Conservation (phyloP, 1,140 invertebrate genomes). For the Heliothis virescens region DNA sequence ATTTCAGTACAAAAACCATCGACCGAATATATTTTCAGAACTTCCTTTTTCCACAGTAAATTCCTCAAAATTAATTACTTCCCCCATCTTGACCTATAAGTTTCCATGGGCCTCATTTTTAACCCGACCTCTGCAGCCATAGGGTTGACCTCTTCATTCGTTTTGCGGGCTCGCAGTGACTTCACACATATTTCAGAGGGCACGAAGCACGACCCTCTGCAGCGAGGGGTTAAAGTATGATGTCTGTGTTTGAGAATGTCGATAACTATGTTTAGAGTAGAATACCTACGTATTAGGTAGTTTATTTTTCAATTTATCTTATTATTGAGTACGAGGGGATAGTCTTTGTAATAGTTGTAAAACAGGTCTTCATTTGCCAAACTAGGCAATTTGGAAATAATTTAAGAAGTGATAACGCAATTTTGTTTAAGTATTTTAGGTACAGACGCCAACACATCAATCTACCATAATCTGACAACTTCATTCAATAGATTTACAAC, state of each 20-base stretch:
- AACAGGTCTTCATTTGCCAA: too few relatives aligned
- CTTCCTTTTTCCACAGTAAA: not conserved
- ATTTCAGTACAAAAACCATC: too few relatives aligned
- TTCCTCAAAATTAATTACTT: slow-evolving; percentile 6
- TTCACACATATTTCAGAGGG: slow-evolving; percentile 34
- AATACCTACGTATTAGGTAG: too few relatives aligned
- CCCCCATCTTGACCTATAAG: slow-evolving; percentile 14
- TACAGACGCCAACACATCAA: too few relatives aligned
- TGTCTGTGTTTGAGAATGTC: not conserved
- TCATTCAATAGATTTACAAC: too few relatives aligned
- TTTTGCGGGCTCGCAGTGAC: slow-evolving; percentile 27
- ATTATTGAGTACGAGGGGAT: too few relatives aligned
- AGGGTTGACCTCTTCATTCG: slow-evolving; percentile 24
- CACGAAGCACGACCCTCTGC: slow-evolving; percentile 1
- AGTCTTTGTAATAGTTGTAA: too few relatives aligned
- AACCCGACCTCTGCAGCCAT: slow-evolving; percentile 4
- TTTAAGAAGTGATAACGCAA: too few relatives aligned
- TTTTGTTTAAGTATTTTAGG: too few relatives aligned
- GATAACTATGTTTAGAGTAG: not conserved
- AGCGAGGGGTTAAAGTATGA: not conserved
- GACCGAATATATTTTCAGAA: not conserved
- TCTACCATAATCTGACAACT: too few relatives aligned
- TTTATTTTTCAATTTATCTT: too few relatives aligned
- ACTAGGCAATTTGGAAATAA: too few relatives aligned
- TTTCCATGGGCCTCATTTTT: slow-evolving; percentile 10